Evolutionary conservation across 2,888 invertebrate genomes (phyloP).

Genomic region (Cephus rjabovi): DNA sequence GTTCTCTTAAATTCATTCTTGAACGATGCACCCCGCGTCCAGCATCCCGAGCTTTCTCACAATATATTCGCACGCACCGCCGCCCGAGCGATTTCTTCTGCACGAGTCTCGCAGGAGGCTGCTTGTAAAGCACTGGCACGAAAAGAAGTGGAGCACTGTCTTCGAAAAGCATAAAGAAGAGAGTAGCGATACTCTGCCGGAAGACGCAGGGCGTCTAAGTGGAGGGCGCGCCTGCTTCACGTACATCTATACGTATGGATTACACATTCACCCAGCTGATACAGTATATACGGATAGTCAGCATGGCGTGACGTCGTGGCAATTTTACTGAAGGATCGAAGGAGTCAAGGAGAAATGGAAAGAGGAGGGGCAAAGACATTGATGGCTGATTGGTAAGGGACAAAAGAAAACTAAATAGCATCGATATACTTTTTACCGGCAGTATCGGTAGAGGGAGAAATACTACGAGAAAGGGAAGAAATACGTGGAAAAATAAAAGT

Average conservation of each 20-base stretch:
- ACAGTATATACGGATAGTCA: constrained; percentile 13
- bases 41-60: background rate
- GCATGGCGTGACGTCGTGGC: constrained; percentile 32
- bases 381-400: constrained; percentile 9
- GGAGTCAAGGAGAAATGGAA: constrained; percentile 18
- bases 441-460: background rate
- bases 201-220: constrained; percentile 43
- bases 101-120: background rate
- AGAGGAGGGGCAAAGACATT: background rate
- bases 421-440: background rate
- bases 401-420: background rate
- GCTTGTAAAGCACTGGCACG: background rate
- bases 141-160: constrained; percentile 1
- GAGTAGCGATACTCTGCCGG: constrained; percentile 24
- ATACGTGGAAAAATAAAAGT: background rate
- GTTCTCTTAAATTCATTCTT: background rate
- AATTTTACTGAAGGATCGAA: constrained; percentile 30
- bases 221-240: constrained; percentile 45
- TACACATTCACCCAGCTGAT: constrained; percentile 4
- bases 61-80: background rate
- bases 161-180: constrained; percentile 1
- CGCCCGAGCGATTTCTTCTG: background rate
- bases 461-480: background rate
- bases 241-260: constrained; percentile 20
- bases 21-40: background rate